These are phyloP conservation scores for Centroberyx gerrardi DNA, from an alignment of 2,797 vertebrate genomes.

Conservation along the genomic window DNA sequence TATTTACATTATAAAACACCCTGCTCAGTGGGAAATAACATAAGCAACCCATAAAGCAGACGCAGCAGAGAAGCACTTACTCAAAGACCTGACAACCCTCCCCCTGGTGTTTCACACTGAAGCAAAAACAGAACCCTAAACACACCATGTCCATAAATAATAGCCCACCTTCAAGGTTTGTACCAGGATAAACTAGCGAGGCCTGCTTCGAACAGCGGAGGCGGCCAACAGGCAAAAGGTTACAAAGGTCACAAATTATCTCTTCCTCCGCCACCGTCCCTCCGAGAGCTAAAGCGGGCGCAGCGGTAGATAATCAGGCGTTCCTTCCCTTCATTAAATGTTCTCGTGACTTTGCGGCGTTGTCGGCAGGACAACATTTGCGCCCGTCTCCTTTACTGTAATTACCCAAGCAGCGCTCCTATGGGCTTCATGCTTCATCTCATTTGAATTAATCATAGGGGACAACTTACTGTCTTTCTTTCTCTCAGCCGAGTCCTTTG, in stretches of 20 bases:
- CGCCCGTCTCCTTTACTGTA: slow-evolving; percentile 70
- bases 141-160: slow-evolving; percentile 41
- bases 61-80: slow-evolving; percentile 1
- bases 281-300: slow-evolving; percentile 23
- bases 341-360: slow-evolving; percentile 66
- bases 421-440: slow-evolving; percentile 70
- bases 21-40: slow-evolving; percentile 27
- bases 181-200: neutral
- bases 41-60: slow-evolving; percentile 22
- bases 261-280: slow-evolving; percentile 18
- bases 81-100: slow-evolving; percentile 13
- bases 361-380: slow-evolving; percentile 64
- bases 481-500: slow-evolving; percentile 55
- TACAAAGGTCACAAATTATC: slow-evolving; percentile 28
- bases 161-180: neutral
- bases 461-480: slow-evolving; percentile 68
- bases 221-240: neutral
- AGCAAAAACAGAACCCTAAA: slow-evolving; percentile 31
- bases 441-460: slow-evolving; percentile 78
- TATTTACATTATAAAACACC: slow-evolving; percentile 22
- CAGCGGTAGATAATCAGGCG: slow-evolving; percentile 40
- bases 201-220: slow-evolving; percentile 19
- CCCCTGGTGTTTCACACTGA: slow-evolving; percentile 22
- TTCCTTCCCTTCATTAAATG: slow-evolving; percentile 62
- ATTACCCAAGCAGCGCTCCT: slow-evolving; percentile 77